Base-by-base conservation (phyloP, 2,888 invertebrate genomes). In the Selenia dentaria region DNA sequence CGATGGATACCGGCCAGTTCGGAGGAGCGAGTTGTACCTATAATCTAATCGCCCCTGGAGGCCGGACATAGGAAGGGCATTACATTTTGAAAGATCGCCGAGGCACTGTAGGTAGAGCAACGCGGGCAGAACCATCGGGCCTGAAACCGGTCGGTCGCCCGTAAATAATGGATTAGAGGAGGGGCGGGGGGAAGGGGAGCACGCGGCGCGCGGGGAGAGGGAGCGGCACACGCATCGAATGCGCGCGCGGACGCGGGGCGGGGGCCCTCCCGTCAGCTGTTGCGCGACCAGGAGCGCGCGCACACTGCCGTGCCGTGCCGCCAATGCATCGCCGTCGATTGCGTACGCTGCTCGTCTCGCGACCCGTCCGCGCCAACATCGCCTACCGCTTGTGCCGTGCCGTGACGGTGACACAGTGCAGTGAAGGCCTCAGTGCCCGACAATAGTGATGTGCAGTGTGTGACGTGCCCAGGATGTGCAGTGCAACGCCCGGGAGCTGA, bases 21-120 rank as follows among this genome's bases (percentile, higher is more conserved):
- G 10, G 25, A 25, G 9, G 36, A 66, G 70, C 70, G n/a, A n/a
- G 77, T 14, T 14, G 59, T 62, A 71, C 64, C 70, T 69, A 77
- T 84, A 86, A 86, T 87, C 87, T 88, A 85, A 87, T 87, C 87
- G 79, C 77, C 77, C n/a, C 80, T 80, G 77, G 81, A 82, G 83
- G 74, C 87, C 89, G 88, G 88, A 89, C 88, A 89, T 88, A 88
- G 87, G 87, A 89, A 89, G 87, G 87, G 84, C 85, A 87, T 87
- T 86, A 86, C 83, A 82, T 41, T 87, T 87, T 84, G 86, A 85
- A 84, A 83, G 85, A 82, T 84, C 81, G 18, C 18, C 18, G 37
- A 20, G 37, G 37, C 18, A 12, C 18, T 27, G 12, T 78, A 78
- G 71, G 12, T 78, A 78, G 71, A 75, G 76, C 79, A 76, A 74